Percentiles rank a stretch among this genome's conserved stretches.
Conservation (phyloP, 2,797 vertebrate genomes). For the Taenioides sp. region DNA sequence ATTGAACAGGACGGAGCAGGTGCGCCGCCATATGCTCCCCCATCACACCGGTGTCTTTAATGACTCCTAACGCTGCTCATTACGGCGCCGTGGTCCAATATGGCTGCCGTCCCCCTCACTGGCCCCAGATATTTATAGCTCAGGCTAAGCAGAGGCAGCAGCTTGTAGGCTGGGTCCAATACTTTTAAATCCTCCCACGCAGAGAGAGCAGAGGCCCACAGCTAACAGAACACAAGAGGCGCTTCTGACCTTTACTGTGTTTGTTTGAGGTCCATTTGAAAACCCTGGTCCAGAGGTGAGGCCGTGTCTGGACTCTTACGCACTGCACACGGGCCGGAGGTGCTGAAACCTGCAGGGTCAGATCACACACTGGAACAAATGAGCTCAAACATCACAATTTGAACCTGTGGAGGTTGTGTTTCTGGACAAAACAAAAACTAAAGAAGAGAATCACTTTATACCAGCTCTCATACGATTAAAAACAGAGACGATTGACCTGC, state of each 20-base stretch:
- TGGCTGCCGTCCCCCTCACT: conserved; percentile 33
- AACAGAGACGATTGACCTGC: too few species aligned
- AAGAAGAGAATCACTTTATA: too few species aligned
- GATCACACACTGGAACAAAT: not conserved
- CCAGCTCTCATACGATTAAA: too few species aligned
- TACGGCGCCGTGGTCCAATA: conserved; percentile 43
- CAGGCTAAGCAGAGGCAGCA: conserved; percentile 26
- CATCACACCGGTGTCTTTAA: conserved; percentile 65
- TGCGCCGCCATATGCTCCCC: conserved; percentile 70
- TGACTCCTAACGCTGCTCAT: conserved; percentile 57
- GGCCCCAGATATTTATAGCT: conserved; percentile 55
- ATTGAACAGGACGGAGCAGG: conserved; percentile 53
- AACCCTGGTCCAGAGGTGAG: too few species aligned
- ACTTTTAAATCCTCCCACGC: conserved; percentile 65
- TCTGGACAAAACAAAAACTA: not conserved
- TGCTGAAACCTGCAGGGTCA: not conserved
- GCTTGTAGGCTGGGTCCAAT: conserved; percentile 51
- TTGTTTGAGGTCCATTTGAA: not conserved
- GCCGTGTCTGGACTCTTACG: too few species aligned
- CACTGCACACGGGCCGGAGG: not conserved
- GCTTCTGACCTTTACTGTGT: not conserved
- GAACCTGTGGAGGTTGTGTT: not conserved
- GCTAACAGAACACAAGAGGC: not conserved
- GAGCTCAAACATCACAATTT: not conserved
- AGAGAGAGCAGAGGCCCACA: conserved; percentile 44